Evolutionary conservation across 37 sponge, comb jelly and placozoan species (phyloP).

Genomic region (Aphrocallistes beatrix): DNA sequence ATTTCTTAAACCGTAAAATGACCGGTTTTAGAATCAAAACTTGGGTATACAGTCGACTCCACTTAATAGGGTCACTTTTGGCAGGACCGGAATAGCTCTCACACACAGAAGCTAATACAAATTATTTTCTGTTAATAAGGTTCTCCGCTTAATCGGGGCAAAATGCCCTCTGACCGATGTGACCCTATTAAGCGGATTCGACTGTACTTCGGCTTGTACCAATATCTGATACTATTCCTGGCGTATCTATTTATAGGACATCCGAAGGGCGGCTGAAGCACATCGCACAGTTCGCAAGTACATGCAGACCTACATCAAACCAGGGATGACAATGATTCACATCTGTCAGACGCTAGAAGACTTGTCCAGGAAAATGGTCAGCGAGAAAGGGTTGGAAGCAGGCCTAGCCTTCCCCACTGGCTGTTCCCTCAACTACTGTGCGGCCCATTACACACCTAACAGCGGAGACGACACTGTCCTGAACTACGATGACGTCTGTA

Average conservation of each 20-base stretch:
- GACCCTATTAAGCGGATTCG: too few relatives aligned
- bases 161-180: too few relatives aligned
- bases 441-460: constrained; percentile 99
- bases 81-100: too few relatives aligned
- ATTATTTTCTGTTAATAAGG: too few relatives aligned
- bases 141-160: too few relatives aligned
- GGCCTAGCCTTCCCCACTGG: constrained; percentile 98
- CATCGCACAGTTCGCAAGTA: constrained; percentile 70
- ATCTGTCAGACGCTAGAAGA: constrained; percentile 82
- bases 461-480: constrained; percentile 90
- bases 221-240: background rate
- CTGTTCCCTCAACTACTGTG: constrained; percentile 92
- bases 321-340: constrained; percentile 87
- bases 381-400: constrained; percentile 70
- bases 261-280: constrained; percentile 84
- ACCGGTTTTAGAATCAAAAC: too few relatives aligned
- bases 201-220: too few relatives aligned
- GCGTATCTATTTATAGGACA: constrained; percentile 31
- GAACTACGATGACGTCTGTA: constrained; percentile 89
- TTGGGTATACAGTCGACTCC: too few relatives aligned
- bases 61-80: too few relatives aligned
- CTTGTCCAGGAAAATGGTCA: constrained; percentile 60
- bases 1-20: too few relatives aligned
- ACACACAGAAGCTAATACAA: too few relatives aligned
- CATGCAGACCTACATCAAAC: constrained; percentile 77